Conservation (phyloP, 2,888 invertebrate genomes). For the Malacosoma neustria region DNA sequence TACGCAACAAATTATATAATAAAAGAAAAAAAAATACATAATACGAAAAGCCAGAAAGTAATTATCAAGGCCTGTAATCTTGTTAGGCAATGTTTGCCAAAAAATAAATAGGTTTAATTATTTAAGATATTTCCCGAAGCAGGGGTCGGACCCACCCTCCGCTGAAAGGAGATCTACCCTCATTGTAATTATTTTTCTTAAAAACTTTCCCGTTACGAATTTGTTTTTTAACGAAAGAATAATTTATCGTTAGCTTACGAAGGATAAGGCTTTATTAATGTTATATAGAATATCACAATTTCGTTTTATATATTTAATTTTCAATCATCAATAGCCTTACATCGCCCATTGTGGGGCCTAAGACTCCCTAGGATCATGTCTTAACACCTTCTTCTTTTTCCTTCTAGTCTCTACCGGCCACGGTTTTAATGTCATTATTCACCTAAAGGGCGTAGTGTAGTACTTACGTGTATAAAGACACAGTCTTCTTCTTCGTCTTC, state of each 20-base stretch:
- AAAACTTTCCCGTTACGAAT: conserved; percentile 47
- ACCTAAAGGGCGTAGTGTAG: no score
- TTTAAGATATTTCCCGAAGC: conserved; percentile 43
- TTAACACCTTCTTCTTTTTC: no score
- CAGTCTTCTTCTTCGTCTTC: no score
- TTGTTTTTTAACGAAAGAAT: conserved; percentile 36
- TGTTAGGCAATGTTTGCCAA: conserved; percentile 53
- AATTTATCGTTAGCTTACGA: conserved; percentile 13
- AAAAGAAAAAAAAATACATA: conserved; percentile 25
- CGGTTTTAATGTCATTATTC: no score
- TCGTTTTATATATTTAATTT: no score
- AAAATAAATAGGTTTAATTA: conserved; percentile 55
- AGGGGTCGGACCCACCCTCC: conserved; percentile 1
- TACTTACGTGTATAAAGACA: no score
- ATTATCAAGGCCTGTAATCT: conserved; percentile 48
- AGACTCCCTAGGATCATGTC: no score
- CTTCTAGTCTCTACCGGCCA: no score
- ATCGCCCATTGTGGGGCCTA: no score
- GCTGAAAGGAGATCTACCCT: conserved; percentile 39
- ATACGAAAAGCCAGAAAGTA: conserved; percentile 40
- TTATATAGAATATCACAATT: neutral
- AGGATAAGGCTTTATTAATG: conserved; percentile 17
- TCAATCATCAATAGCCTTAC: no score
- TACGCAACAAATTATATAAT: conserved; percentile 5
- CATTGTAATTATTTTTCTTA: conserved; percentile 66